A percentile compares a stretch with the other conserved stretches of the same genome.
Evolutionary conservation across 2,888 invertebrate genomes (phyloP).

Genomic region (Ashinkailepas kermadecensis): DNA sequence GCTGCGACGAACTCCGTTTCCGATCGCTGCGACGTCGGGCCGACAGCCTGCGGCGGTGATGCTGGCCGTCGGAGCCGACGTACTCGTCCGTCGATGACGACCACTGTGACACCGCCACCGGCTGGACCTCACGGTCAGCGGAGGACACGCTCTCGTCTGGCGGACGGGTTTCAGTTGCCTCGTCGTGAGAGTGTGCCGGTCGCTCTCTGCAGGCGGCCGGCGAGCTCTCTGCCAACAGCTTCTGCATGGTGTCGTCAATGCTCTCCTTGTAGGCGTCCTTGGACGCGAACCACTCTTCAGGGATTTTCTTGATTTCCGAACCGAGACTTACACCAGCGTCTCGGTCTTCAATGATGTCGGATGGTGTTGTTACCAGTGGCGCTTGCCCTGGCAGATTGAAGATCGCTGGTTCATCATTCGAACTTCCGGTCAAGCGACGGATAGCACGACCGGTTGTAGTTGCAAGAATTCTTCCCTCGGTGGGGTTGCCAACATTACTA

Average conservation of each 20-base stretch:
- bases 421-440: too few relatives aligned
- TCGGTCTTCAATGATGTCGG: not conserved
- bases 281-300: not conserved
- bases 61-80: not conserved
- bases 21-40: not conserved
- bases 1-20: not conserved
- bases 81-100: not conserved
- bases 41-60: not conserved
- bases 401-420: too few relatives aligned
- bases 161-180: not conserved
- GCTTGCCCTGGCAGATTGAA: not conserved
- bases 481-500: too few relatives aligned
- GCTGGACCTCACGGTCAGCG: too few relatives aligned
- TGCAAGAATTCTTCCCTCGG: not conserved
- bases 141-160: too few relatives aligned
- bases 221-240: too few relatives aligned
- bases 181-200: not conserved
- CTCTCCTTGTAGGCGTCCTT: not conserved
- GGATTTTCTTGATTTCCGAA: not conserved
- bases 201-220: too few relatives aligned
- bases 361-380: not conserved
- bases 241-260: not conserved
- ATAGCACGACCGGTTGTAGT: not conserved
- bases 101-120: too few relatives aligned
- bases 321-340: not conserved